phyloP scores from a whole-genome alignment of 2,113 vertebrate genomes.

The Athene cunicularia region DNA sequence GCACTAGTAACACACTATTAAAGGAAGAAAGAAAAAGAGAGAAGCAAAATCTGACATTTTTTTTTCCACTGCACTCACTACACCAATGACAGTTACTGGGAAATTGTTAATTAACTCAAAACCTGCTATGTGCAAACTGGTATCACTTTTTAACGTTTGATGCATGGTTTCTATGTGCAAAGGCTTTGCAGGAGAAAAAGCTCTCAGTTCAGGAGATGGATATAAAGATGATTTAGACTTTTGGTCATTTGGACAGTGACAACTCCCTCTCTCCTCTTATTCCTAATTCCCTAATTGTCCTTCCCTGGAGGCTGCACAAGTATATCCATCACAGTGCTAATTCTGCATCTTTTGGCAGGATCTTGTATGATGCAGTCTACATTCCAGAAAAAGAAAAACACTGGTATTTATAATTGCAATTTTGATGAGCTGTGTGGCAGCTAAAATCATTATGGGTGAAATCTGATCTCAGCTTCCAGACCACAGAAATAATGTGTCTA shows the following conservation, averaged over 20 bases:
- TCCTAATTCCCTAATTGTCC: slow-evolving; percentile 16
- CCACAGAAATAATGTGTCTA: slow-evolving; percentile 61
- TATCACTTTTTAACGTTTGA: not conserved
- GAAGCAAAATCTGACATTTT: not conserved
- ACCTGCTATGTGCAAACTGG: not conserved
- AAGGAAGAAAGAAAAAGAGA: not conserved
- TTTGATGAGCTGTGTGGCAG: slow-evolving; percentile 64
- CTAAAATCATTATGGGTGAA: slow-evolving; percentile 61
- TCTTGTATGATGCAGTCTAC: slow-evolving; percentile 35
- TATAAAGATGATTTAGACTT: slow-evolving; percentile 18
- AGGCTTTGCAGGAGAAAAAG: not conserved
- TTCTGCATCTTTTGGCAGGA: slow-evolving; percentile 54
- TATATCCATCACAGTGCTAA: not conserved
- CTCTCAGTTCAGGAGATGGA: not conserved
- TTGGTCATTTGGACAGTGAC: not conserved
- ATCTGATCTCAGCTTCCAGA: slow-evolving; percentile 51
- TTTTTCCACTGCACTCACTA: not conserved
- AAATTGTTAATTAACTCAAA: not conserved
- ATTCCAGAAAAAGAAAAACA: slow-evolving; percentile 51
- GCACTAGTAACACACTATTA: not conserved
- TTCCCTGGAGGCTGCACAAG: slow-evolving; percentile 11
- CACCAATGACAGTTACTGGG: not conserved
- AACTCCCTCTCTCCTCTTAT: not conserved
- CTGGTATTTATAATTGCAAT: slow-evolving; percentile 52
- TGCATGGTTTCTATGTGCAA: not conserved